Conservation (phyloP, 1,140 invertebrate species). For the Camponotus pennsylvanicus region DNA sequence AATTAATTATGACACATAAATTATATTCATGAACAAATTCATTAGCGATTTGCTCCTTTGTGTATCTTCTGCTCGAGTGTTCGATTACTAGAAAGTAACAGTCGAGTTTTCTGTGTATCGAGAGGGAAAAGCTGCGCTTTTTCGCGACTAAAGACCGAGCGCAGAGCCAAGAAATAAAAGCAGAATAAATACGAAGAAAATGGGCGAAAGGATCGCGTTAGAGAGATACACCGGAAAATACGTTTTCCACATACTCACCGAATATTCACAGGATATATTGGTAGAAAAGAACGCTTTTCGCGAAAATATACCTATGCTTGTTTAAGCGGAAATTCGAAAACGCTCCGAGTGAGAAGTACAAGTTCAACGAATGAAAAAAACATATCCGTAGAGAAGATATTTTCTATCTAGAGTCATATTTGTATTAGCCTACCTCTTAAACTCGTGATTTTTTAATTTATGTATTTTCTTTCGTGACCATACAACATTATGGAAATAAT, state of each 20-base stretch:
- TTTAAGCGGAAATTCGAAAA: conserved; percentile 44
- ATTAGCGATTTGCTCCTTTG: not conserved
- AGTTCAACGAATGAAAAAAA: conserved; percentile 37
- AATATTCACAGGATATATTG: conserved; percentile 47
- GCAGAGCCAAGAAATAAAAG: conserved; percentile 37
- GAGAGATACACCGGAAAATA: conserved; percentile 38
- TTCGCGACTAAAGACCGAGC: conserved; percentile 38
- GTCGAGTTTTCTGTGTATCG: not conserved
- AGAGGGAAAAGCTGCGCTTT: not conserved
- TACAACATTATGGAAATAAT: not conserved
- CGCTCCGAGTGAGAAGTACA: not conserved
- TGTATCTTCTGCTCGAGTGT: not conserved
- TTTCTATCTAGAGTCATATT: not conserved
- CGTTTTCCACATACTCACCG: conserved; percentile 26
- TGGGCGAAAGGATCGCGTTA: conserved; percentile 18
- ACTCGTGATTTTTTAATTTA: conserved; percentile 5
- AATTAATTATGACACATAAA: not conserved
- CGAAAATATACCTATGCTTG: not conserved
- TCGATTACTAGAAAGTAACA: conserved; percentile 1
- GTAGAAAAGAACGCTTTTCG: conserved; percentile 34
- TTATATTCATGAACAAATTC: not conserved
- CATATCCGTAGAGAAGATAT: conserved; percentile 33
- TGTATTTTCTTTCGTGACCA: not conserved
- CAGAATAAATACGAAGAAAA: conserved; percentile 5
- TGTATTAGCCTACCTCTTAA: not conserved